Evolutionary conservation across 2,797 vertebrate species (phyloP).

Genomic region (Coranthus polyacanthus): DNA sequence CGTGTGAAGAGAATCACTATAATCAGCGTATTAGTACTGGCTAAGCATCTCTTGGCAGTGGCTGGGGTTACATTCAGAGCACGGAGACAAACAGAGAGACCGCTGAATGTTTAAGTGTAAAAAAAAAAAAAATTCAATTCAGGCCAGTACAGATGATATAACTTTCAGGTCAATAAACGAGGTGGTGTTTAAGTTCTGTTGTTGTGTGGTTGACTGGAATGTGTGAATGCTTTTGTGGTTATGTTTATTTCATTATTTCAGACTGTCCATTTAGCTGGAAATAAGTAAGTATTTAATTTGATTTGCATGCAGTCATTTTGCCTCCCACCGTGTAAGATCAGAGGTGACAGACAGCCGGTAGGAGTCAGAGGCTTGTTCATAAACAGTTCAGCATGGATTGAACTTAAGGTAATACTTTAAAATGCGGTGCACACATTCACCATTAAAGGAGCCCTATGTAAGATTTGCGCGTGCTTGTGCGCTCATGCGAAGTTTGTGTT

Average conservation of each 20-base stretch:
- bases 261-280: too few species aligned
- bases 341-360: not conserved
- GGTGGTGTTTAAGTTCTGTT: not conserved
- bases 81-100: slow-evolving; percentile 3
- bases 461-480: too few species aligned
- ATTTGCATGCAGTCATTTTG: too few species aligned
- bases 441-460: too few species aligned
- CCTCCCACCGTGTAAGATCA: not conserved
- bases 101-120: not conserved
- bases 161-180: slow-evolving; percentile 6
- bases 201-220: not conserved
- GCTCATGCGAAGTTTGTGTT: too few species aligned
- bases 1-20: not conserved
- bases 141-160: not conserved
- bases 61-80: slow-evolving; percentile 9
- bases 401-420: too few species aligned
- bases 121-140: slow-evolving; percentile 4
- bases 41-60: not conserved
- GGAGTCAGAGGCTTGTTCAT: not conserved
- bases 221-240: not conserved
- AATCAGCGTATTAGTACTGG: not conserved
- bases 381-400: not conserved
- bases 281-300: too few species aligned
- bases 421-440: too few species aligned
- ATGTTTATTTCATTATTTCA: too few species aligned